Base-by-base conservation (phyloP, 2,113 vertebrate genomes). In the Limnothrissa miodon region DNA sequence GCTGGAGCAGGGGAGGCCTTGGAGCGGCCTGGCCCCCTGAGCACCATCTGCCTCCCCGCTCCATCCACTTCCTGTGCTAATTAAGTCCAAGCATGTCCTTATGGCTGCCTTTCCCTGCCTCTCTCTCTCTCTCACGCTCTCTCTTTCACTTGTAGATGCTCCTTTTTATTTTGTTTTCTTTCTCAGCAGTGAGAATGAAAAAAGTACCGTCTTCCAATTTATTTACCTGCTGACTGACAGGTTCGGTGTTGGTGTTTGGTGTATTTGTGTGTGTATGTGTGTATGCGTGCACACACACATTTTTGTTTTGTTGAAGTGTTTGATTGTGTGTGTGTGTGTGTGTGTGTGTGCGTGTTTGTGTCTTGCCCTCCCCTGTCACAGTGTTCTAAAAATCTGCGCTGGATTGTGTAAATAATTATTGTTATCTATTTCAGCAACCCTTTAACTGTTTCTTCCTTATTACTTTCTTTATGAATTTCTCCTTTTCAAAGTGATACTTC, bases 1-100 rank as follows among this genome's bases (percentile, higher is more conserved):
- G 45, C 25, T 42, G 79, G 29, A 45, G 82, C 48, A 36, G 51
- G 59, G 82, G 48, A 10, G 25, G 80, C 74, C 74, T 39, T 44
- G 13, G 70, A 48, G 80, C 53, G 5, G 70, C 84, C 42, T 33
- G 21, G 44, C 81, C 56, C 79, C 80, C 46, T 79, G 81, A 36
- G 81, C 79, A 70, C 87, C 87, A 89, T 87, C 90, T 89, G 90
- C 82, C 48, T 46, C 82, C 48, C 5, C 1, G 25, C 78, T 59
- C 83, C 82, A 59, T 82, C 87, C 88, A 84, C 80, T 88, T 90
- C 85, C 87, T 85, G 85, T 82, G 86, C 87, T 87, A 90, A 90
- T 89, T 85, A 88, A 83, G 87, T 88, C 87, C 85, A 79, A 79
- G 79, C 83, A 86, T 85, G 83, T 86, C 85, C 82, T 78, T 88